Evolutionary conservation across 2,113 vertebrate species (phyloP).

Genomic region (Indicator indicator): DNA sequence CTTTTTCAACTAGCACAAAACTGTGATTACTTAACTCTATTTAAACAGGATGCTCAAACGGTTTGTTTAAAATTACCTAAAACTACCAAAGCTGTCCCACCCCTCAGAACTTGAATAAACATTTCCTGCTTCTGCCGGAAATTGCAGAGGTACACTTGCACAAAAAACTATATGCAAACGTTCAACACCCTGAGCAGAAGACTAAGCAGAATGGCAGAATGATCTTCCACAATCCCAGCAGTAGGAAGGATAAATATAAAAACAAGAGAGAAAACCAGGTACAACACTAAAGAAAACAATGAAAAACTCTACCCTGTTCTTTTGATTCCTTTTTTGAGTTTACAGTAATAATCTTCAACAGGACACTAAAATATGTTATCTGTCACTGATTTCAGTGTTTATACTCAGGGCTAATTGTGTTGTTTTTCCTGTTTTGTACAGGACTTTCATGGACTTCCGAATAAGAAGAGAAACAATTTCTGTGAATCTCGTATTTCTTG

Average conservation of each 20-base stretch:
- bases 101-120: slow-evolving; percentile 87
- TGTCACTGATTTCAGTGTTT: slow-evolving; percentile 30
- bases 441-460: slow-evolving; percentile 14
- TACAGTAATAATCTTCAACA: neutral
- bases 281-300: neutral
- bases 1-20: slow-evolving; percentile 49
- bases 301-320: neutral
- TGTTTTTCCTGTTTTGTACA: slow-evolving; percentile 49
- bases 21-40: slow-evolving; percentile 71
- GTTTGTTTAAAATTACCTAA: slow-evolving; percentile 90
- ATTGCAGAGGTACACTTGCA: slow-evolving; percentile 39
- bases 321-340: slow-evolving; percentile 26
- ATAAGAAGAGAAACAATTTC: slow-evolving; percentile 5
- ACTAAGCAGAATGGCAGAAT: neutral
- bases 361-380: neutral
- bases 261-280: neutral
- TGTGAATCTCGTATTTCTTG: neutral
- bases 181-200: neutral
- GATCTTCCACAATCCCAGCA: neutral
- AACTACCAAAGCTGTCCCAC: slow-evolving; percentile 81
- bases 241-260: neutral
- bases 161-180: neutral
- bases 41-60: slow-evolving; percentile 89
- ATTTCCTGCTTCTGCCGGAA: slow-evolving; percentile 89
- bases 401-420: neutral